Base-by-base conservation (phyloP, 1,140 invertebrate species). In the Leptinotarsa undecemlineata region DNA sequence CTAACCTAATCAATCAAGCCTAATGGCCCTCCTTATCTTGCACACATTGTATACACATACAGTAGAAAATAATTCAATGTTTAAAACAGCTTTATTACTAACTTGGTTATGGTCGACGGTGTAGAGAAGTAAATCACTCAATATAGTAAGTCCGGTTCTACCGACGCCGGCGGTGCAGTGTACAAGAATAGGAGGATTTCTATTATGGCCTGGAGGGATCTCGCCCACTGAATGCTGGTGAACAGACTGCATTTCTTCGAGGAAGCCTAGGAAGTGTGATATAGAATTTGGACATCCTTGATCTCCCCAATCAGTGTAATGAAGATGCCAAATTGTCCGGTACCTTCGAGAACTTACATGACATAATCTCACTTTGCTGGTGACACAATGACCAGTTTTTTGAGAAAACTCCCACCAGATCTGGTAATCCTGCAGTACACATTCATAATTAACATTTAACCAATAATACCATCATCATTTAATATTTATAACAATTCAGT, bases 51-150 rank as follows among this genome's bases (percentile, higher is more conserved):
- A 42, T 42, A 11, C 33, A 42, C 2, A 42, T 42, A 42, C 8
- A 42, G 33, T 42, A 42, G 33, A 42, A 42, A 8, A 42, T 11
- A 42, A 42, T 11, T 11, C 8, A 42, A 42, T 11, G 8, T 42
- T 42, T 11, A 11, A 42, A 42, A 42, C 2, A 42, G 5, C 17
- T 57, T 57, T 17, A 17, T 70, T 48, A 81, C 82, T 84, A 84
- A 94, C 93, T 89, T 95, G 92, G 86, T 95, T 96, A 81, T 94
- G 91, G 86, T 96, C 94, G n/a, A 96, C 85, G 67, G 93, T 94
- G 84, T 94, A 93, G 20, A 95, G 89, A 79, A 97, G 87, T 67
- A 95, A 86, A 85, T 95, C 93, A 33, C 91, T 90, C 14, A 94
- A 87, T 47, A 96, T 90, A n/a, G 94, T 91, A 4, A 94, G 88